Conservation (phyloP, 2,888 invertebrate genomes). For the Neoascia interrupta region DNA sequence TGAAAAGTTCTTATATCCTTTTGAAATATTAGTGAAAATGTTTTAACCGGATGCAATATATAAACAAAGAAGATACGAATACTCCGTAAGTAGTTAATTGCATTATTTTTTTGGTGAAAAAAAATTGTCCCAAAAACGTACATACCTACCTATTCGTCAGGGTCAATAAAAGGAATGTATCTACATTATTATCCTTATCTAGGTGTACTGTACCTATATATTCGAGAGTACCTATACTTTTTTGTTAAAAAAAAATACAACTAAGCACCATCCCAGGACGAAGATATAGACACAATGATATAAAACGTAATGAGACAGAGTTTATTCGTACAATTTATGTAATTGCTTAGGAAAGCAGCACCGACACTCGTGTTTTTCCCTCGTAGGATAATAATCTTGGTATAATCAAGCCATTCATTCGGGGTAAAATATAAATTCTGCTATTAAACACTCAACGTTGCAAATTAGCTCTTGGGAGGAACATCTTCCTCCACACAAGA, state of each 20-base stretch:
- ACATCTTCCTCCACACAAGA: conserved; percentile 34
- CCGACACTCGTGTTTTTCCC: background rate
- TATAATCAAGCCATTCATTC: background rate
- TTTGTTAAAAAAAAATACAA: too few relatives aligned
- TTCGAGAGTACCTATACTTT: conserved; percentile 7
- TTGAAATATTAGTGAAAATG: conserved; percentile 28
- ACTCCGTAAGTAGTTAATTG: conserved; percentile 41
- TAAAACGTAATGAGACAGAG: conserved; percentile 13
- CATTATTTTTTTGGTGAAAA: background rate
- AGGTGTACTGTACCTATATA: background rate
- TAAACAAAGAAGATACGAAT: conserved; percentile 22
- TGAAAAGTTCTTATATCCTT: conserved; percentile 22
- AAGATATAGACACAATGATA: conserved; percentile 26
- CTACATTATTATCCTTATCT: conserved; percentile 15
- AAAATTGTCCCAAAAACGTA: background rate
- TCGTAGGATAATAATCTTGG: background rate
- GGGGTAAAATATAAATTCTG: background rate
- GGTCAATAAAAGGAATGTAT: conserved; percentile 59
- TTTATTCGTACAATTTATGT: conserved; percentile 38
- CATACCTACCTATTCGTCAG: conserved; percentile 34
- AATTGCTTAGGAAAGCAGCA: conserved; percentile 25
- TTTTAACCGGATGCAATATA: conserved; percentile 18
- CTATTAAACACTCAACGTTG: conserved; percentile 27
- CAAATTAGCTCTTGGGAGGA: conserved; percentile 13
- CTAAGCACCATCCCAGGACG: background rate